Percentiles rank a stretch among this genome's conserved stretches.
Evolutionary conservation across 2,888 invertebrate species (phyloP).

Genomic region (Plemyria rubiginata): DNA sequence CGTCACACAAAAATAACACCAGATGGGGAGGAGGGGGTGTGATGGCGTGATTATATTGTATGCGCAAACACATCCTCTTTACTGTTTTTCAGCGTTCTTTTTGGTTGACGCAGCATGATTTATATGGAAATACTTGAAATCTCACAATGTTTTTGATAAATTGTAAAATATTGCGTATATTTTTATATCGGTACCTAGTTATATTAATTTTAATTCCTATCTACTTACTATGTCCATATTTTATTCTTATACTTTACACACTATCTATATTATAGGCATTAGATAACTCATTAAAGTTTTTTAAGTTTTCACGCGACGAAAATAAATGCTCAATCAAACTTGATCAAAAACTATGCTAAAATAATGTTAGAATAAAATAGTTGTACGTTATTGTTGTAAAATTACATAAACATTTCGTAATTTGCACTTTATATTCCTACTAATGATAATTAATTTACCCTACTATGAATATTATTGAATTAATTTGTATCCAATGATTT

Average conservation of each 20-base stretch:
- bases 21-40: too few species aligned
- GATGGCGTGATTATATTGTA: too few species aligned
- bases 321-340: conserved; percentile 39
- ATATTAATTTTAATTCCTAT: conserved; percentile 32
- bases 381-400: conserved; percentile 41
- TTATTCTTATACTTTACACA: conserved; percentile 46
- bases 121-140: neutral
- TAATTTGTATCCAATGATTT: conserved; percentile 64
- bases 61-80: too few species aligned
- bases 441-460: conserved; percentile 36
- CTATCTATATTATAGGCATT: conserved; percentile 44
- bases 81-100: too few species aligned
- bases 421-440: conserved; percentile 48
- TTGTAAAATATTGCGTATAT: conserved; percentile 35
- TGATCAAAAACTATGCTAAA: conserved; percentile 10
- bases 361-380: conserved; percentile 11
- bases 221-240: conserved; percentile 52
- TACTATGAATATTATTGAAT: conserved; percentile 39
- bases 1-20: too few species aligned
- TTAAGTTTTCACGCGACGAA: conserved; percentile 49
- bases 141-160: conserved; percentile 6
- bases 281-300: conserved; percentile 45
- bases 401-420: conserved; percentile 45
- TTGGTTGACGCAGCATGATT: too few species aligned
- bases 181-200: conserved; percentile 38